Base-by-base conservation (phyloP, 2,888 invertebrate genomes). In the Pheosia gnoma region DNA sequence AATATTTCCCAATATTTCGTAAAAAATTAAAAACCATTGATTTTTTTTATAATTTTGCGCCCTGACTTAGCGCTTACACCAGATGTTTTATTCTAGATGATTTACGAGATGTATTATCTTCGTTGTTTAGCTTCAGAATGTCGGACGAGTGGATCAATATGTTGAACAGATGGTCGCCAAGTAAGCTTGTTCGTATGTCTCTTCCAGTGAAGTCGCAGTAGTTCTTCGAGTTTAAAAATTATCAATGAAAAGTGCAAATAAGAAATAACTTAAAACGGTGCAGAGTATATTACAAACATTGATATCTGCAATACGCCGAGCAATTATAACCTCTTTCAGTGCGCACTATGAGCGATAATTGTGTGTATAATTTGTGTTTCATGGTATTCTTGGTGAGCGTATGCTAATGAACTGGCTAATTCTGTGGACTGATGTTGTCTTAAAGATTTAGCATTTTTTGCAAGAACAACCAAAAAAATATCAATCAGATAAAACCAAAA, bases 211-310 rank as follows among this genome's bases (percentile, higher is more conserved):
- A 3, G 55, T 59, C 41, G 4, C 13, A n/a, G n/a, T 43, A 60
- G 25, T 25, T 25, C 25, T 62, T 57, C 41, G 37, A 49, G 67
- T 59, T 57, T 13, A 59, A 55, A 47, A 25, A 41, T 58, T 53
- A 67, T 59, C 60, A 71, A 68, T 68, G 55, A 60, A 36, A n/a
- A 58, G n/a, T n/a, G 38, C 59, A 66, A 67, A 75, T 61, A 74
- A 70, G 58, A 63, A 55, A 60, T 60, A 57, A 53, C 62, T 60
- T 61, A 65, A 58, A 59, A 65, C 59, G 45, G 43, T 53, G 52
- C 59, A 56, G 49, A 61, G 59, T 55, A 41, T 47, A 36, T 10
- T 37, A 11, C 53, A 39, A 39, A 39, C 39, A 55, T 11, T 38
- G 39, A 5, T 39, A 38, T 57, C 60, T 60, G 36, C 62, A 41